Conservation (phyloP, 2,113 vertebrate species). For the Ageneiosus marmoratus region DNA sequence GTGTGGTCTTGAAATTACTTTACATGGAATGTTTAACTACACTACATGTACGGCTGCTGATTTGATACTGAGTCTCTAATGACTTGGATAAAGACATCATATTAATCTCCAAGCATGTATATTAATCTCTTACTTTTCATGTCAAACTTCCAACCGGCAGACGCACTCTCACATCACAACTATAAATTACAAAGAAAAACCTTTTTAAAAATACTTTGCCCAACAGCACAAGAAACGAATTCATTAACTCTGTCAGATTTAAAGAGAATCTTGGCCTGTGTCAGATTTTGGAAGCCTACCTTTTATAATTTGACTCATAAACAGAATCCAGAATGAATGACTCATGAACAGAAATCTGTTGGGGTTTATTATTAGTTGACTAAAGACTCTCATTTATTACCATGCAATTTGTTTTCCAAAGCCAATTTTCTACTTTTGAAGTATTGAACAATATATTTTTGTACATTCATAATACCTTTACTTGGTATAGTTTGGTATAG, state of each 20-base stretch:
- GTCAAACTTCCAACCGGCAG: neutral
- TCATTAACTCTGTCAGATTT: neutral
- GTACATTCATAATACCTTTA: slow-evolving; percentile 55
- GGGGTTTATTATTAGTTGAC: slow-evolving; percentile 61
- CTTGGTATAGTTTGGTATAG: slow-evolving; percentile 55
- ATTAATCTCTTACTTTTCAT: neutral
- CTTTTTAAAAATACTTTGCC: no score
- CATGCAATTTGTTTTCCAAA: slow-evolving; percentile 57
- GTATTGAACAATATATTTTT: slow-evolving; percentile 61
- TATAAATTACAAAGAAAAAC: neutral
- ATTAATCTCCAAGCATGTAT: neutral
- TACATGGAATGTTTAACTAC: neutral
- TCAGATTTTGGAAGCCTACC: slow-evolving; percentile 44
- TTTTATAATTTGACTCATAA: slow-evolving; percentile 56
- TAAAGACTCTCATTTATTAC: slow-evolving; percentile 66
- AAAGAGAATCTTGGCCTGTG: neutral
- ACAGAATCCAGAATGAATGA: slow-evolving; percentile 56
- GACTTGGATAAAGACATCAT: neutral
- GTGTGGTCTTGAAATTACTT: neutral
- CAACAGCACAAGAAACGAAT: neutral
- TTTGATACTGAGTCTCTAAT: neutral
- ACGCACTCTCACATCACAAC: neutral
- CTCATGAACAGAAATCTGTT: slow-evolving; percentile 52
- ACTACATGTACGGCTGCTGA: neutral
- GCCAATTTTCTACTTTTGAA: slow-evolving; percentile 63